These are phyloP conservation scores for Ephialtes manifestator DNA, from an alignment of 2,888 invertebrate genomes.

Conservation along the genomic window DNA sequence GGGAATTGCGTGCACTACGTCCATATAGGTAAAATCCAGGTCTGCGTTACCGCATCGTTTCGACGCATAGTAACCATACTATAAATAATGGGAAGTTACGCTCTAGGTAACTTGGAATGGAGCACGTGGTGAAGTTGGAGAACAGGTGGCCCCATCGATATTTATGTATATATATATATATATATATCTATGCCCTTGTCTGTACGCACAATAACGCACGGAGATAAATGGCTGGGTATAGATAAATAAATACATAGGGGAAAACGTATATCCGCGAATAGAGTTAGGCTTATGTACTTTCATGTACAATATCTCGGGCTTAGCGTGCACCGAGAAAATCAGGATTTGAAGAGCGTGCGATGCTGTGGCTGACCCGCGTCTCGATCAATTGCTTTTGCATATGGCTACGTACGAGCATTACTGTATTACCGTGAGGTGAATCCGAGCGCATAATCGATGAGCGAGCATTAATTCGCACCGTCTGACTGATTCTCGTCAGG, in stretches of 20 bases:
- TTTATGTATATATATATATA: constrained; percentile 23
- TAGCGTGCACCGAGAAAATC: constrained; percentile 43
- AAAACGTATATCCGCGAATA: constrained; percentile 13
- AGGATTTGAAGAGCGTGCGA: constrained; percentile 41
- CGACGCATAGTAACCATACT: constrained; percentile 36
- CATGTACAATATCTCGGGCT: constrained; percentile 24
- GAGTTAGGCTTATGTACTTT: constrained; percentile 35
- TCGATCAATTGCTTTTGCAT: constrained; percentile 33
- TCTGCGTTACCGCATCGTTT: constrained; percentile 64
- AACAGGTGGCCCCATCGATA: constrained; percentile 65
- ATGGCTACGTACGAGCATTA: constrained; percentile 19
- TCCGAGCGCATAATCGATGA: constrained; percentile 82
- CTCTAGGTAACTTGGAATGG: constrained; percentile 59
- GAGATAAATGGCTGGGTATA: background rate
- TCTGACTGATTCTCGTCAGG: constrained; percentile 81
- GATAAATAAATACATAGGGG: background rate
- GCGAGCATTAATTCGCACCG: constrained; percentile 84
- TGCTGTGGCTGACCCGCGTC: constrained; percentile 50
- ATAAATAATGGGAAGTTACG: constrained; percentile 68
- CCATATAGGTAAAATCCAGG: background rate
- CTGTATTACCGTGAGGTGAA: constrained; percentile 58
- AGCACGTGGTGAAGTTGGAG: constrained; percentile 61
- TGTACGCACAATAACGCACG: constrained; percentile 60
- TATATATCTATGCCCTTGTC: constrained; percentile 43
- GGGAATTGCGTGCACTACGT: constrained; percentile 36